Evolutionary conservation across 2,797 vertebrate species (phyloP), one percentile per base, ranked within the genome.

Genomic region (Adelosebastes latens): DNA sequence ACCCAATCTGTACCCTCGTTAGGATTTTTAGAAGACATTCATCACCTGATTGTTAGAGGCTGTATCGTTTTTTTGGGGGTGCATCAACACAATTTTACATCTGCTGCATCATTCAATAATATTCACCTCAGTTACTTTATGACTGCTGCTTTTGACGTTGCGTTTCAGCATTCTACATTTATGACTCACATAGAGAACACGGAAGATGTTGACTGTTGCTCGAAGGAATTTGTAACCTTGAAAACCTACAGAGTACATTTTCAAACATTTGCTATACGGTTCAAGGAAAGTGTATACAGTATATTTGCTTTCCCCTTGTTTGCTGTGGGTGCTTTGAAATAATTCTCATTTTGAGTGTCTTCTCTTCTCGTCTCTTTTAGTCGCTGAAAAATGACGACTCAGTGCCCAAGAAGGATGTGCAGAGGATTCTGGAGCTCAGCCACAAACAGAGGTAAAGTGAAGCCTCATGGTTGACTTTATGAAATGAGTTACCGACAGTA

Each of bases 381-480:
- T 95, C 96, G 55, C 93, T 98, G 95, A 99, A 97, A 96, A 97
- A 96, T 56, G 97, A 96, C 81, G 98, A 98, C 87, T 95, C 96
- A 2, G 97, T 97, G 59, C 91, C 97, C 78, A 98, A 97, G 96
- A 97, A 87, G 77, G 97, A 99, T 81, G 96, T 99, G 60, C 97
- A 98, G 93, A 97, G 97, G 85, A 98, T 99, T 87, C 94, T 99
- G 95, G 97, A 98, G 92, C 94, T 99, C 91, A 97, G 97, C 91
- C 96, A 98, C 94, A 99, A 98, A 87, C 98, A 99, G 94, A 98
- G 98, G 99, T 99, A 97, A 95, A 90, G 66, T 80, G 52, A 79
- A 58, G 29, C 79, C 49, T 72, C 53, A 18, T 34, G 58, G 75
- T 31, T 39, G 72, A 87, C 52, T 72, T 75, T 42, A 42, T 42